Base-by-base conservation (phyloP, 2,113 vertebrate species). In the Phoenicopterus ruber region DNA sequence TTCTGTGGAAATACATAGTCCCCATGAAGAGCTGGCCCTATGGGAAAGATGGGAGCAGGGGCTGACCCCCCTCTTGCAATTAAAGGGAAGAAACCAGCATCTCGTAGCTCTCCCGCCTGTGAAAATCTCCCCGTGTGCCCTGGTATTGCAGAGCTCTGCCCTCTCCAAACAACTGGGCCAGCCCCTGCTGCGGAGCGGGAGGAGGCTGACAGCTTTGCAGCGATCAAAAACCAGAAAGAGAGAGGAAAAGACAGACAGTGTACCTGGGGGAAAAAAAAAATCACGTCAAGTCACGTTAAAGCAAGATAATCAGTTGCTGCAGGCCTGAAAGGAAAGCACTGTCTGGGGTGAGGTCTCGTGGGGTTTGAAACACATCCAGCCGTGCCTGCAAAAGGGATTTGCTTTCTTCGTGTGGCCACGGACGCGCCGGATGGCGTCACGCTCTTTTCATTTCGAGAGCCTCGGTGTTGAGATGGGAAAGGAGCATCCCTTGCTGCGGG, bases 131-230 rank as follows among this genome's bases (percentile, higher is more conserved):
- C 42, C 2, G 0, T 21, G 3, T 42, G 15, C 11, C 15, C 38
- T 36, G 44, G 13, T n/a, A 6, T 28, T n/a, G 42, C 57, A 74
- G 82, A 67, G 49, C 26, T 11, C 54, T 78, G 73, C 58, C 46
- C 17, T 85, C 31, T 72, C 85, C 88, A 58, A 42, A 47, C 16
- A 65, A 38, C 63, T 57, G 54, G 65, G 17, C 52, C 61, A 86
- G 57, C 38, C 38, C 46, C 57, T 71, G 59, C 47, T 3, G 2
- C 6, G 7, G 28, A 38, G 28, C 0, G 0, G 38, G 81, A 24
- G 55, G 57, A 71, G 32, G 24, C 82, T 88, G 93, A 78, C 91
- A 94, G 88, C 91, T 70, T 62, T 57, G n/a, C 54, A 59, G 73
- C 1, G 4, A 82, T 91, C 93, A 82, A 69, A 93, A 88, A 40